Evolutionary conservation across 2,797 vertebrate genomes (phyloP).

Genomic region (Anguilla marmorata): DNA sequence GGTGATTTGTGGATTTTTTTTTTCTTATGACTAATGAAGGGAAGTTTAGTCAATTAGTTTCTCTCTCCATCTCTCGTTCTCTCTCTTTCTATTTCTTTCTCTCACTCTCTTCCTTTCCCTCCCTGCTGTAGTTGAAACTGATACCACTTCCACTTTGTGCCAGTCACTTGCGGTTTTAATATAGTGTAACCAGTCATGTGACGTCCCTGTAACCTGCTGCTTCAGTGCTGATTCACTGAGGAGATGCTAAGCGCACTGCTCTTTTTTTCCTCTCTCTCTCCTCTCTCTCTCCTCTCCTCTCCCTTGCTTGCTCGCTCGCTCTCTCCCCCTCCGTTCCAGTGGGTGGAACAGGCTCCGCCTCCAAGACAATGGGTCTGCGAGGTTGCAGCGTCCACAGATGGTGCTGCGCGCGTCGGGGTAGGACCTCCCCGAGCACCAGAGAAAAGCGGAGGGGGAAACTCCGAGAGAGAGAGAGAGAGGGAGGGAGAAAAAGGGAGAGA

Average conservation of each 20-base stretch:
- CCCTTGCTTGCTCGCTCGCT: conserved; percentile 40
- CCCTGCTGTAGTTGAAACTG: not conserved
- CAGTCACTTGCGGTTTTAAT: conserved; percentile 53
- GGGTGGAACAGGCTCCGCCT: conserved; percentile 76
- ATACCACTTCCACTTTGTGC: conserved; percentile 45
- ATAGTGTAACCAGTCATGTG: conserved; percentile 52
- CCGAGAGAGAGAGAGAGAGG: not conserved
- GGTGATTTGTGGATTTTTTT: not conserved
- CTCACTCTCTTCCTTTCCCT: conserved; percentile 25
- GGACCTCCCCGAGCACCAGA: conserved; percentile 52
- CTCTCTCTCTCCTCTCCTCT: conserved; percentile 42
- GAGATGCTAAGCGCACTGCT: conserved; percentile 52
- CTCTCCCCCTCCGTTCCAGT: conserved; percentile 46
- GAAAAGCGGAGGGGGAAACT: conserved; percentile 27
- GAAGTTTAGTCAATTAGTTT: not conserved
- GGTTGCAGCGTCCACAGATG: conserved; percentile 80
- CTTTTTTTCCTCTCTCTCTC: conserved; percentile 34
- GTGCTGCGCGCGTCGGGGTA: conserved; percentile 66
- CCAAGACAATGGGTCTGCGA: conserved; percentile 74
- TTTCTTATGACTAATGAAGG: not conserved
- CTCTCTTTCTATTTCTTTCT: conserved; percentile 22
- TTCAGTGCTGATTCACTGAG: conserved; percentile 72
- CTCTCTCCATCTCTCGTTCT: conserved; percentile 12
- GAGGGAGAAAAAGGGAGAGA: not conserved
- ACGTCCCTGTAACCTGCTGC: conserved; percentile 63